These are phyloP conservation scores for Spinus olivaceus DNA, from an alignment of 2,797 vertebrate species.

Conservation along the genomic window DNA sequence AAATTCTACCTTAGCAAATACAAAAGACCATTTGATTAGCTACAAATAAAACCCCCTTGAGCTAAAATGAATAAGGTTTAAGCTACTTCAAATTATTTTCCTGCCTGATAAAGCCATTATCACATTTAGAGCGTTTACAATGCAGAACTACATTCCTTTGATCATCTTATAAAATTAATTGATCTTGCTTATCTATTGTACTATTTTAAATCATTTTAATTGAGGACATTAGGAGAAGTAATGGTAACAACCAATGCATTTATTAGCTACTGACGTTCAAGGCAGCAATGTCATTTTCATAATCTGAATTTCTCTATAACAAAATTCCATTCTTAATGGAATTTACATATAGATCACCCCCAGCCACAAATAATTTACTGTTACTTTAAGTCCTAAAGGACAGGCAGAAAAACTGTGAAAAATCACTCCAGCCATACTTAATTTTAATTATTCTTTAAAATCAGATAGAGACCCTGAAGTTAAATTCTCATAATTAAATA, in stretches of 20 bases:
- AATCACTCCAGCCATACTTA: slow-evolving; percentile 88
- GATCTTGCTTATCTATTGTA: slow-evolving; percentile 92
- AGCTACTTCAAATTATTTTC: slow-evolving; percentile 75
- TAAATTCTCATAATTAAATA: slow-evolving; percentile 85
- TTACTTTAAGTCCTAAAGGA: slow-evolving; percentile 86
- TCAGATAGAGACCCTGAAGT: slow-evolving; percentile 85
- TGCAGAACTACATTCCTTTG: slow-evolving; percentile 79
- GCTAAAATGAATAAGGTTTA: slow-evolving; percentile 73
- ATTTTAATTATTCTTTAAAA: slow-evolving; percentile 97
- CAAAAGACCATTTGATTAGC: slow-evolving; percentile 74
- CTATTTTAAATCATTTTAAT: slow-evolving; percentile 89
- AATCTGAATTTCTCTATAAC: slow-evolving; percentile 85
- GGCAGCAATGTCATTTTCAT: slow-evolving; percentile 78
- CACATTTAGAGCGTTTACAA: slow-evolving; percentile 76
- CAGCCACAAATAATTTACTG: slow-evolving; percentile 89
- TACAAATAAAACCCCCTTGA: slow-evolving; percentile 76
- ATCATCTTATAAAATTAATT: slow-evolving; percentile 84
- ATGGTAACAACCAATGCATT: slow-evolving; percentile 84
- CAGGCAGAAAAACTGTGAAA: slow-evolving; percentile 77
- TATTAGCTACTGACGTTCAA: slow-evolving; percentile 77
- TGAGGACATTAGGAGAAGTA: slow-evolving; percentile 87
- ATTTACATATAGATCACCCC: slow-evolving; percentile 88
- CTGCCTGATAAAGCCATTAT: slow-evolving; percentile 78
- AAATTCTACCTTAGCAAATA: slow-evolving; percentile 70
- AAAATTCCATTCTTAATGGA: slow-evolving; percentile 84